Conservation (phyloP, 1,140 invertebrate genomes). For the Coboldia fuscipes region DNA sequence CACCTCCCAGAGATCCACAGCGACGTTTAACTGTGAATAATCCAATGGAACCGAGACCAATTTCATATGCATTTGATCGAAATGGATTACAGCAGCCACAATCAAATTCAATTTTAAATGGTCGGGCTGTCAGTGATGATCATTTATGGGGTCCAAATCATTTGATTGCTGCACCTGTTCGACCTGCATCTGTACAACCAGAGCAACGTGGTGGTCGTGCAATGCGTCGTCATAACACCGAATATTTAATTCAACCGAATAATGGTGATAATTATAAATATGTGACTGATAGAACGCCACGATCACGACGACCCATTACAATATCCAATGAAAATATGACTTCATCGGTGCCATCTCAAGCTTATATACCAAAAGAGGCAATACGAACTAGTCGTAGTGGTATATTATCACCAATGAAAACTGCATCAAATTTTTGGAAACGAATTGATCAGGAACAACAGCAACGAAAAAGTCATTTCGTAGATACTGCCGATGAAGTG, state of each 20-base stretch:
- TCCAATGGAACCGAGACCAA: conserved; percentile 19
- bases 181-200: conserved; percentile 32
- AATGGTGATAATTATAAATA: conserved; percentile 30
- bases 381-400: conserved; percentile 17
- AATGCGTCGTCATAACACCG: not conserved
- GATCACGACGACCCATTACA: conserved; percentile 40
- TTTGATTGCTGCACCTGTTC: conserved; percentile 8
- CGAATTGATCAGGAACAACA: conserved; percentile 30
- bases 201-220: conserved; percentile 7
- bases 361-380: conserved; percentile 4
- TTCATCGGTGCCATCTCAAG: not conserved
- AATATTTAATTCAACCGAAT: too few relatives aligned
- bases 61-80: conserved; percentile 27
- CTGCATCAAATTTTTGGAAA: conserved; percentile 37
- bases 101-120: conserved; percentile 2
- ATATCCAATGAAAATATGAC: conserved; percentile 14
- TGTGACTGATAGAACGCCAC: conserved; percentile 38
- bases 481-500: not conserved
- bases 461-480: conserved; percentile 13
- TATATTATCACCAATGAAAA: conserved; percentile 13
- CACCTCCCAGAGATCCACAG: conserved; percentile 44
- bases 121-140: conserved; percentile 20
- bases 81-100: conserved; percentile 2
- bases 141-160: conserved; percentile 11
- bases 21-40: conserved; percentile 28